Base-by-base conservation (phyloP, 2,888 invertebrate species). In the Chalcosyrphus nemorum region DNA sequence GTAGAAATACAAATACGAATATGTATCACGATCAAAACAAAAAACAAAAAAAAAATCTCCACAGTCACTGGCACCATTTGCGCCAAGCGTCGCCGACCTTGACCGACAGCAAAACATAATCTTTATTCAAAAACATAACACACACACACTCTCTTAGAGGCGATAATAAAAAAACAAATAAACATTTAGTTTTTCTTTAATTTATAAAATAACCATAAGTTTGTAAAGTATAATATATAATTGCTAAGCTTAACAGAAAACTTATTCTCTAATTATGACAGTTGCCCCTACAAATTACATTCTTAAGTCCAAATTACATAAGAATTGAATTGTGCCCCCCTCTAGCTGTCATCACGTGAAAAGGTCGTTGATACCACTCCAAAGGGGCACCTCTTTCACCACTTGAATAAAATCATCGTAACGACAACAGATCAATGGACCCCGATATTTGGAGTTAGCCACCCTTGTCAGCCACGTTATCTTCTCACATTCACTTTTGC, bases 401-500 rank as follows among this genome's bases (percentile, higher is more conserved):
- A 77, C 76, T 19, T 38, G 50, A 17, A 65, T 59, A 4, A 81
- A 81, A 29, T 81, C 81, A 29, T 81, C 52, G 19, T 81, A 81
- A 1, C 71, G 71, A 45, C 81, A 81, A 35, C 81, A 81, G 15
- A 81, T 71, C 45, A 81, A 38, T 7, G 76, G 81, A 13, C 76
- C 81, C 13, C 71, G 65, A 54, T 66, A 61, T 13, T 71, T 81
- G 3, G 77, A 76, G 17, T 59, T 76, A 0, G 76, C 65, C 2
- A 77, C 65, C 41, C 76, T 63, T 19, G 75, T 84, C 7, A 89
- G 56, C 89, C 89, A 89, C 3, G 86, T 74, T 0, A 89, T 75
- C 43, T 87, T 75, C 4, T 85, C 86, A 47, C 89, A 89, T 56
- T 87, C 87, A 66, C 87, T 89, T 17, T 76, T 65, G 75, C 89